A percentile compares a stretch with the other conserved stretches of the same genome.
These are phyloP conservation scores for Sminthurides bifidus DNA, from an alignment of 1,140 invertebrate genomes.

Conservation along the genomic window DNA sequence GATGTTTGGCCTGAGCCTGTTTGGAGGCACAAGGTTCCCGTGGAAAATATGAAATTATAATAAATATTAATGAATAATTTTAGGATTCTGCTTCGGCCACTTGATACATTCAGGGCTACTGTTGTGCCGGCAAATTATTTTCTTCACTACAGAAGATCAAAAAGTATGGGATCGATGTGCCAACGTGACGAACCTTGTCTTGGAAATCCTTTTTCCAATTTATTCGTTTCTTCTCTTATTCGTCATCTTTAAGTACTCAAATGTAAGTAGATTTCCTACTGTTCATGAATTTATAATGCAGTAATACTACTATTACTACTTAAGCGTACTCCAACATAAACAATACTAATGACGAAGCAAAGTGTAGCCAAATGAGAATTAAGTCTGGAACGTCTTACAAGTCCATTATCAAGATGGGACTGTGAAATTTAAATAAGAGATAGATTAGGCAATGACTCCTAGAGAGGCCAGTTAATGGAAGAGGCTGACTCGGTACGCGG, in stretches of 20 bases:
- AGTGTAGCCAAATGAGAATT: too few species aligned
- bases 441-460: too few species aligned
- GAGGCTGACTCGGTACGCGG: too few species aligned
- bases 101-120: constrained; percentile 53
- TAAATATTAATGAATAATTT: constrained; percentile 33
- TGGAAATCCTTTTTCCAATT: constrained; percentile 50
- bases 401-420: too few species aligned
- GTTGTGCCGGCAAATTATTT: constrained; percentile 50
- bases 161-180: constrained; percentile 40
- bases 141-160: constrained; percentile 40
- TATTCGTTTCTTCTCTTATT: constrained; percentile 59
- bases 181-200: constrained; percentile 40
- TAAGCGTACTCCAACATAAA: too few species aligned
- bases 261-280: constrained; percentile 48
- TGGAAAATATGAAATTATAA: too few species aligned
- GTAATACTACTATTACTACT: too few species aligned
- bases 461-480: too few species aligned
- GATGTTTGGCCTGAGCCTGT: too few species aligned
- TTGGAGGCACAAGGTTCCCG: neutral
- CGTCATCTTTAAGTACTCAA: constrained; percentile 65
- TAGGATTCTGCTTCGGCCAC: constrained; percentile 59
- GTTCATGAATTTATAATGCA: neutral
- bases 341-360: too few species aligned
- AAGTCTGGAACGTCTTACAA: too few species aligned
- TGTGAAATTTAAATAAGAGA: too few species aligned